Evolutionary conservation across 2,797 vertebrate species (phyloP).

Genomic region (Hemitrygon akajei): DNA sequence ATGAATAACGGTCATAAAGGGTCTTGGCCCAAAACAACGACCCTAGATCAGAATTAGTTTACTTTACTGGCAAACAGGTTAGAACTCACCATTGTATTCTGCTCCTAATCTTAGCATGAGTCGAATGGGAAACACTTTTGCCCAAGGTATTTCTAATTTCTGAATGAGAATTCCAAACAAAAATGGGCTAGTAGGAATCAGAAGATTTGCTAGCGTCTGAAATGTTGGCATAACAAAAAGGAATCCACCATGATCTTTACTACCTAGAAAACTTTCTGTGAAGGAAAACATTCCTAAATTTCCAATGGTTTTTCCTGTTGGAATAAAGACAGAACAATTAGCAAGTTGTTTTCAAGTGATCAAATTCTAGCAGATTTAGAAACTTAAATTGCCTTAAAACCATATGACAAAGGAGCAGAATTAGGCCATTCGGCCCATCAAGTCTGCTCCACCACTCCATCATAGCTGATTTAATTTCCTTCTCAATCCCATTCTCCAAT

Average conservation of each 20-base stretch:
- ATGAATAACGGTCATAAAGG: too few species aligned
- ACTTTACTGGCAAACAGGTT: neutral
- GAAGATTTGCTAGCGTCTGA: slow-evolving; percentile 70
- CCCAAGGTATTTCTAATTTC: slow-evolving; percentile 90
- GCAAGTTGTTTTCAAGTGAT: neutral
- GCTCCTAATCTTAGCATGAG: slow-evolving; percentile 81
- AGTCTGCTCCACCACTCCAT: too few species aligned
- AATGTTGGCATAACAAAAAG: slow-evolving; percentile 78
- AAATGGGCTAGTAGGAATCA: slow-evolving; percentile 69
- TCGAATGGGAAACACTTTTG: slow-evolving; percentile 87
- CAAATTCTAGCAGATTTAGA: neutral
- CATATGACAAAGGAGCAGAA: too few species aligned
- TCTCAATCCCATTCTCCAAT: too few species aligned
- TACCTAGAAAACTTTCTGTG: slow-evolving; percentile 77
- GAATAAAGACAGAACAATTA: slow-evolving; percentile 40
- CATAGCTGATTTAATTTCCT: too few species aligned
- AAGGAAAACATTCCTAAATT: slow-evolving; percentile 80
- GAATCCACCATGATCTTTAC: slow-evolving; percentile 83
- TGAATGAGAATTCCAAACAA: slow-evolving; percentile 84
- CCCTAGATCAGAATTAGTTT: neutral
- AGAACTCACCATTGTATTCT: slow-evolving; percentile 69
- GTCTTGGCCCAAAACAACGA: too few species aligned
- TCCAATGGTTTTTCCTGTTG: slow-evolving; percentile 75
- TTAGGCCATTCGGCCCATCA: too few species aligned
- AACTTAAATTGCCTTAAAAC: too few species aligned